Base-by-base conservation (phyloP, 92 coral and sea anemone species). In the Bergia puertoricense region DNA sequence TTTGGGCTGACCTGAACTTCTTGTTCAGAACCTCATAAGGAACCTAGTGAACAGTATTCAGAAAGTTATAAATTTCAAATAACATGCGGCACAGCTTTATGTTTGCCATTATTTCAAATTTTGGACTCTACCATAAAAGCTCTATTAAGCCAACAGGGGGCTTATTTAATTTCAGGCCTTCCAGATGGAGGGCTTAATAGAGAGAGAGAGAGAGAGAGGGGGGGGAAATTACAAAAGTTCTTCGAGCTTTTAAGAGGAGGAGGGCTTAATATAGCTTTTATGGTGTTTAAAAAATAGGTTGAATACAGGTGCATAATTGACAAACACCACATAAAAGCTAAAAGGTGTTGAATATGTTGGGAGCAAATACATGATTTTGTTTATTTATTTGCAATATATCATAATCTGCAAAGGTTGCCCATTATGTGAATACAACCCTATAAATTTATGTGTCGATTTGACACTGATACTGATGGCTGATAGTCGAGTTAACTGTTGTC, bases 1-100 rank as follows among this genome's bases (percentile, higher is more conserved):
- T 97, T 89, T 97, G 99, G 7, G 99, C 98, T 89, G 98, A 91
- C 20, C 99, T 93, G 73, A 97, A 97, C 90, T 91, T 97, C 82
- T 97, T 97, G 85, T 97, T 97, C 50, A 97, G 93, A 37, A 95
- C 89, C 86, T 97, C 99, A 88, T 97, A 97, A 4, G 99, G 99
- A 14, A 97, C 98, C 99, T 97, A 39, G 42, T 2, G 44, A n/a
- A 23, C 41, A 73, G 11, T 81, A 22, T 22, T 65, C 0, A 56
- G 43, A 7, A 78, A 79, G 38, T 10, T 14, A 4, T 2, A 75
- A 16, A 66, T 66, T 66, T 0, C 30, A 66, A 36, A 22, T 36
- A 73, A 23, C 44, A 73, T 54, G 59, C 0, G 1, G 59, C 59
- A 54, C 2, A 54, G 16, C 59, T 10, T 30, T 30, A 30, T 30